Evolutionary conservation across 1,140 invertebrate species (phyloP), one percentile per base, ranked within the genome.

Genomic region (Anagrus nilaparvatae): DNA sequence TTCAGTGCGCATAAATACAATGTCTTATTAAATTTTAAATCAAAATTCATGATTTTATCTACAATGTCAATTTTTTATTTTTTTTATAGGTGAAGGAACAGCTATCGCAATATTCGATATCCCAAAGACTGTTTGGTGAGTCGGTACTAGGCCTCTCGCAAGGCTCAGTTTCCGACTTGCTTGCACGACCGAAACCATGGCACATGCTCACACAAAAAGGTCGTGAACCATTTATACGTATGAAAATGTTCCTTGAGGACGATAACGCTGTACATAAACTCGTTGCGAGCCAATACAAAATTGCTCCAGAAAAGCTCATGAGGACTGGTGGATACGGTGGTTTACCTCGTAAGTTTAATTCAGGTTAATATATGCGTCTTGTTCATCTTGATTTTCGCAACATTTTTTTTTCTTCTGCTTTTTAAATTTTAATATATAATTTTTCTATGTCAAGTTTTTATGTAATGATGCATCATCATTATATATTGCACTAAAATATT

Each of bases 161-260:
- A 63, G 93, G 93, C 12, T 93, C 89, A 1, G 93, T 97, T 1
- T 95, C 90, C 14, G 93, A 97, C 67, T 69, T 97, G 28, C 68
- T 97, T 36, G 93, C 93, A 17, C 68, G 93, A 32, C 93, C 93
- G 16, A 97, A 97, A 60, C 89, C 92, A 0, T 97, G 93, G 93
- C 88, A 93, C 57, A 94, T 95, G 89, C 67, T 97, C 7, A 97
- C 93, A 2, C 90, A 95, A 60, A 97, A 97, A 67, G 93, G 93
- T 1, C 76, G 92, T 17, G 93, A 97, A 58, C 93, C 93, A 2
- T 97, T 97, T 67, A 96, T 97, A 42, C 74, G 93, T 37, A 97
- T 97, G 93, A 93, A 95, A 64, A 92, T 97, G 83, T 97, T 97
- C 67, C 70, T 97, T 32, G 91, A 96, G 63, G 91, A 97, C 60